Evolutionary conservation across 2,888 invertebrate species (phyloP), one percentile per base, ranked within the genome.

Genomic region (Tiliacea aurago): DNA sequence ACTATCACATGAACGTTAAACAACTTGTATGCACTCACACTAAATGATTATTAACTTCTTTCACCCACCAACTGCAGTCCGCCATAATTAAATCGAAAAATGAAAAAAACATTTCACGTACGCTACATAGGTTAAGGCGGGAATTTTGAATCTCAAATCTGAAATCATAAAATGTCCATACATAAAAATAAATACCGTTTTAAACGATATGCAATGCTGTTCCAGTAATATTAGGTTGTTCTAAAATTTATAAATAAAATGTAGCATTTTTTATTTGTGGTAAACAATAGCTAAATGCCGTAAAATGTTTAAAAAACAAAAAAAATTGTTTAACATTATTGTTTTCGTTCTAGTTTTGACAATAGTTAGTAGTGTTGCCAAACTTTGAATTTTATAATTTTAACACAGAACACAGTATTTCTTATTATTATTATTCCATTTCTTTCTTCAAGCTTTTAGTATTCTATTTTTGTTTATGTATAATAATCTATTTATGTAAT

Each of bases 11-110:
- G 58, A 85, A 91, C 84, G 55, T 70, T 80, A 70, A 65, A 73
- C 49, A 65, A 76, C 67, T 84, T 69, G 67, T 81, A 78, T 73
- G 69, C 71, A 80, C 78, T 80, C 84, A 84, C 82, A 81, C 78
- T 77, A 85, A 83, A 82, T 76, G 55, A 87, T 88, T 88, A 86
- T 82, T 78, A 83, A 89, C 85, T 87, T 85, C 80, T 85, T 88
- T 90, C 87, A 87, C 80, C 87, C 87, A 87, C 78, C 83, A 88
- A 92, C 93, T 91, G 91, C 92, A 91, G 87, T 92, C 94, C 92
- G 93, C 94, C 93, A 94, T 94, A 91, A 91, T 92, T 88, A 90
- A 86, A 90, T 88, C 85, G 86, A 88, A 91, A 89, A 90, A 90
- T 84, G 83, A 87, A 90, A 91, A 91, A 90, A 91, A 90, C 88